Evolutionary conservation across 2,797 vertebrate genomes (phyloP).

Genomic region (Cyprinella venusta): DNA sequence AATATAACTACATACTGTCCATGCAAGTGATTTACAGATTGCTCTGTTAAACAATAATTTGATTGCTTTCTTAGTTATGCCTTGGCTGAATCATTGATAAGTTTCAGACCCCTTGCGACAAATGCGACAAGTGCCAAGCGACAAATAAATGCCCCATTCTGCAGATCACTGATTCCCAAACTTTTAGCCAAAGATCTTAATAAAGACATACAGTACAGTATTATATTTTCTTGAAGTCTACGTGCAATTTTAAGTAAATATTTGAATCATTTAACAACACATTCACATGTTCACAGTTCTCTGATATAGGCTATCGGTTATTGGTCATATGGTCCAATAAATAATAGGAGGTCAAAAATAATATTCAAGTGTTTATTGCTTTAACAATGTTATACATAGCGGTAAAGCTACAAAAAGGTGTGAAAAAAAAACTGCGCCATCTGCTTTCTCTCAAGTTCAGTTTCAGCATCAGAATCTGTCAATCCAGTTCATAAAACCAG

Average conservation of each 20-base stretch:
- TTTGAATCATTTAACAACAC: not conserved
- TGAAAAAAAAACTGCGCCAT: not conserved
- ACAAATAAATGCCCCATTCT: no score
- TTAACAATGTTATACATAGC: not conserved
- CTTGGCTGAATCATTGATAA: no score
- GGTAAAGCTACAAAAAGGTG: not conserved
- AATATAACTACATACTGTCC: no score
- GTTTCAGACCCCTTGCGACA: no score
- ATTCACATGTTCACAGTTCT: not conserved
- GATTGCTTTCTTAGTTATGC: no score
- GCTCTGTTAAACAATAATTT: constrained; percentile 12
- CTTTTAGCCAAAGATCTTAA: not conserved
- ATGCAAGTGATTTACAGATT: constrained; percentile 17
- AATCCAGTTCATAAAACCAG: no score
- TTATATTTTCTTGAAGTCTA: not conserved
- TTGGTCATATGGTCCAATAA: not conserved
- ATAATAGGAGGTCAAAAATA: not conserved
- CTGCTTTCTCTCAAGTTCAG: not conserved
- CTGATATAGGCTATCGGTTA: not conserved
- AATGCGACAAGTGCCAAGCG: no score
- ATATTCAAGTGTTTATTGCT: not conserved
- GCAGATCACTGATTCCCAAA: no score
- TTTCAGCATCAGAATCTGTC: constrained; percentile 52
- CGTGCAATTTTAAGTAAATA: not conserved
- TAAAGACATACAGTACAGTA: no score